Evolutionary conservation across 2,888 invertebrate species (phyloP).

Genomic region (Nephrocerus scutellatus): DNA sequence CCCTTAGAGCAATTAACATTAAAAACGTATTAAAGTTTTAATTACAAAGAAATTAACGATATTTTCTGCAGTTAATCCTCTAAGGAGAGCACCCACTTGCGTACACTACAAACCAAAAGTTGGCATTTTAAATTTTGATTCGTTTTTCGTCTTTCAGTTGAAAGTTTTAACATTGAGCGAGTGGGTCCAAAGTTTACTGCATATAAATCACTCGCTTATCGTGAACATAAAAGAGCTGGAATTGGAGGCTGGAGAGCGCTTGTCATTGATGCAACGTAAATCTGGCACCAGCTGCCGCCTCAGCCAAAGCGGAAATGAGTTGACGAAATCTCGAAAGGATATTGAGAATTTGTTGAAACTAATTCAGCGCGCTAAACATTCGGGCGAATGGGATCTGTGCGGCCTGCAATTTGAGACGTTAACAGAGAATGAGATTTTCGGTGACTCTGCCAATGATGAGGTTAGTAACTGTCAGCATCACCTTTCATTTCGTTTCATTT

Average conservation of each 20-base stretch:
- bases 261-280: constrained; percentile 47
- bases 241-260: constrained; percentile 53
- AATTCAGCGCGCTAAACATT: constrained; percentile 46
- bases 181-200: constrained; percentile 57
- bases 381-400: constrained; percentile 43
- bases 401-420: constrained; percentile 48
- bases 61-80: too few species aligned
- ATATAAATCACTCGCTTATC: constrained; percentile 56
- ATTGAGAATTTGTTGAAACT: constrained; percentile 48
- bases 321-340: constrained; percentile 36
- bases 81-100: too few species aligned
- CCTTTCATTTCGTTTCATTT: too few species aligned
- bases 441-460: too few species aligned
- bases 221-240: constrained; percentile 58
- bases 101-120: too few species aligned
- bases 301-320: constrained; percentile 26
- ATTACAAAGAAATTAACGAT: too few species aligned
- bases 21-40: too few species aligned
- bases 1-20: too few species aligned
- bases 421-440: constrained; percentile 42
- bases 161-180: constrained; percentile 57
- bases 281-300: constrained; percentile 25
- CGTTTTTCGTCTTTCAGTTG: constrained; percentile 47
- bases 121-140: background rate
- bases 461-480: too few species aligned